Base-by-base conservation (phyloP, 2,888 invertebrate species). In the Oithona nana region DNA sequence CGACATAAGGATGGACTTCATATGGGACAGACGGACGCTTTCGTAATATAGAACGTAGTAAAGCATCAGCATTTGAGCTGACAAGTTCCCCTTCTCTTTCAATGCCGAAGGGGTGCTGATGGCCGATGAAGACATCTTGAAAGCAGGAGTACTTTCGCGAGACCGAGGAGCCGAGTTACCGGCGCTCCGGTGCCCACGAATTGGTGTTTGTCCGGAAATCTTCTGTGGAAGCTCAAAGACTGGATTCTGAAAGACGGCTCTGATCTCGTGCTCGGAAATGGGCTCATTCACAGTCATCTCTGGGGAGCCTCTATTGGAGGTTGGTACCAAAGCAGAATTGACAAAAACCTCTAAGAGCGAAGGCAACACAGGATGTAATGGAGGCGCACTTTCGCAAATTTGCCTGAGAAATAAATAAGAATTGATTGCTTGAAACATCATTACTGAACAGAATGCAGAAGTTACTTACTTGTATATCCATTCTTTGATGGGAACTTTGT, bases 311-410 rank as follows among this genome's bases (percentile, higher is more conserved):
- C 61, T 55, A 28, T 63, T 72, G 13, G 70, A 67, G 56, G 69
- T 70, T 50, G 75, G 73, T 26, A 74, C 68, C 20, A 94, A 80
- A 65, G 94, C 84, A 1, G 93, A 93, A 72, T 86, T 88, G 0
- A 95, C 90, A 69, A 90, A 97, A 0, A 90, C 92, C 75, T 95
- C 94, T 1, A 95, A 86, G 29, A 97, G 76, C 1, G 87, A 84
- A 0, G 94, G 92, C 73, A 95, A 79, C 1, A 93, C 88, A 0
- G 93, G 87, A 75, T 97, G 95, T 56, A 97, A 74, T 0, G 95
- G 95, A n/a, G 86, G 81, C 1, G 82, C 81, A 67, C 88, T 86
- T 67, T 83, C 83, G 70, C 89, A 87, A 63, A 95, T 86, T 76
- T 97, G 95, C 67, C 82, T 81, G n/a, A n/a, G n/a, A n/a, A n/a